Evolutionary conservation across 1,140 invertebrate genomes (phyloP), one percentile per base, ranked within the genome.

Genomic region (Drosophila dunni): DNA sequence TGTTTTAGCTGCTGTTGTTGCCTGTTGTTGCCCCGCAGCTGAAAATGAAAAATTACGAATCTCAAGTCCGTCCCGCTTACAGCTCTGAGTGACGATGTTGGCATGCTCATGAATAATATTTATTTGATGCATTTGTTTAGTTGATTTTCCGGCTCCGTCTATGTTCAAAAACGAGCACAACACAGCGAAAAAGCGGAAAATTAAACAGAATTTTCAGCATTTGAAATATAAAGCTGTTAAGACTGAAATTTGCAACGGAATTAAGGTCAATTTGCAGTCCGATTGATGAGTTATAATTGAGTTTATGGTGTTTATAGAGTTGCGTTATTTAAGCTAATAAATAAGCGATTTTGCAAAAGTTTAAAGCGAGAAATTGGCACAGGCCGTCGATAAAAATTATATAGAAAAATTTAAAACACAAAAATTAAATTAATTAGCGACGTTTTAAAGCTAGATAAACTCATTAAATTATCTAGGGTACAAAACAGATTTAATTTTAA

Each of bases 31-130:
- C 24, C 24, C 24, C 53, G 33, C 17, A 34, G 56, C 17, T 56
- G 65, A 66, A 80, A 89, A 83, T 82, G 84, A 83, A 88, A 83
- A 83, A 88, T 83, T 71, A 88, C 74, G 51, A 63, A 53, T 42
- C 24, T 40, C 34, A 38, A 17, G 58, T 24, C 17, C 42, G 6
- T 11, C 10, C 15, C 13, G 0, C 10, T 20, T 8, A 7, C 40
- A 11, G 29, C 11, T 36, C 42, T 50, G 64, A 78, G 61, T 68
- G 81, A 79, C 72, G 80, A 72, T 82, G 79, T 75, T 38, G 65
- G 54, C 11, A 57, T 76, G 80, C 61, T 79, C 62, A 78, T 81
- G 78, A 78, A 85, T 81, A 84, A 81, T 78, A 84, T 81, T 81
- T 77, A 78, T 81, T 81, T 81, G 45, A 84, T 85, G 77, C 78